phyloP scores from a whole-genome alignment of 1,140 invertebrate genomes.

The Papilio dardanus region DNA sequence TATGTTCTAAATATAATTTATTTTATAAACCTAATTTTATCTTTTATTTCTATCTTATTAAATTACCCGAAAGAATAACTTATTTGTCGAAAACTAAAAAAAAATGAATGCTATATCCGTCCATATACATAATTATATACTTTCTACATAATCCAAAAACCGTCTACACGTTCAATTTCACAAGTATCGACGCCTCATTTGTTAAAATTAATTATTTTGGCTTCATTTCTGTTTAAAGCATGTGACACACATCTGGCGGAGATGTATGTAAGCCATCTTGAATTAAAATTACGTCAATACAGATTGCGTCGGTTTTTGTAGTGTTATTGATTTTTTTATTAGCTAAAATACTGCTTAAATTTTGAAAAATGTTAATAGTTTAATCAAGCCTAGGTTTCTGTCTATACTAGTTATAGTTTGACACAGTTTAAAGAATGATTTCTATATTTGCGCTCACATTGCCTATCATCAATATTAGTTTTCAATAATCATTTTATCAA shows the following conservation, averaged over 20 bases:
- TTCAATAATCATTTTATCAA: background rate
- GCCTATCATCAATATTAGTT: background rate
- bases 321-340: too few species aligned
- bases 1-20: slow-evolving; percentile 21
- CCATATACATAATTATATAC: too few species aligned
- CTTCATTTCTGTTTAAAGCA: background rate
- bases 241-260: background rate
- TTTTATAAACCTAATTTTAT: background rate
- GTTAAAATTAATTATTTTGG: slow-evolving; percentile 1
- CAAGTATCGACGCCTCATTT: background rate
- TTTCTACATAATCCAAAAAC: background rate
- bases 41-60: background rate
- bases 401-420: background rate
- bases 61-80: background rate
- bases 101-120: too few species aligned
- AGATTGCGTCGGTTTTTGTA: too few species aligned
- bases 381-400: too few species aligned
- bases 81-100: too few species aligned
- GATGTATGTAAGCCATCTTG: background rate
- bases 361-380: too few species aligned
- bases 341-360: too few species aligned
- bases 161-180: background rate
- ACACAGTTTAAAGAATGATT: background rate
- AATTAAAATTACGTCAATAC: background rate
- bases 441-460: background rate